Conservation (phyloP, 2,888 invertebrate genomes). For the Sclerodermus sp. region DNA sequence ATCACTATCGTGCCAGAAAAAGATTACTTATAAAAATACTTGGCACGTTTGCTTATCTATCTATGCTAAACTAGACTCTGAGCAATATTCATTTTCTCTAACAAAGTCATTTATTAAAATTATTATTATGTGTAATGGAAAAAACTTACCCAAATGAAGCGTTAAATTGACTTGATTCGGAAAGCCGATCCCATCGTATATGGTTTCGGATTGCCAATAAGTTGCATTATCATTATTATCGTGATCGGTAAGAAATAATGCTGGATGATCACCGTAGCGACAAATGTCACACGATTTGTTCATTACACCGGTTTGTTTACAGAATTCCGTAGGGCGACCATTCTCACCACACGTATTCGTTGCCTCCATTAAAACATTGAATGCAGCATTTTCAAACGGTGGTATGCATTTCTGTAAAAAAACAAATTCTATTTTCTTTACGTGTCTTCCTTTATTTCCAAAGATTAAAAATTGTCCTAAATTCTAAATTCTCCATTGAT, state of each 20-base stretch:
- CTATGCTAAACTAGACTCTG: too few species aligned
- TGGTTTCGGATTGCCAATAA: conserved; percentile 99
- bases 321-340: conserved; percentile 72
- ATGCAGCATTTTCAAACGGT: conserved; percentile 96
- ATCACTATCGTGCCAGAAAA: neutral
- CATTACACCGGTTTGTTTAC: conserved; percentile 65
- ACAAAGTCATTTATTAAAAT: too few species aligned
- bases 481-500: too few species aligned
- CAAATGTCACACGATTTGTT: conserved; percentile 82
- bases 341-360: conserved; percentile 95
- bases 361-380: conserved; percentile 83
- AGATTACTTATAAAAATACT: neutral
- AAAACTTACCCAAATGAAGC: conserved; percentile 73
- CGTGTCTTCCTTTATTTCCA: too few species aligned
- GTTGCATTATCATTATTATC: conserved; percentile 88
- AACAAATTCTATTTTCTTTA: too few species aligned
- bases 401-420: conserved; percentile 85
- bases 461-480: too few species aligned
- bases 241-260: conserved; percentile 83
- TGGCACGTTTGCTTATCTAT: too few species aligned
- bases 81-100: too few species aligned
- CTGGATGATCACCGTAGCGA: conserved; percentile 68
- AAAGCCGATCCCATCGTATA: conserved; percentile 90
- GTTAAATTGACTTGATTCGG: conserved; percentile 93
- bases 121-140: neutral